A percentile compares a stretch with the other conserved stretches of the same genome.
phyloP scores from a whole-genome alignment of 2,888 invertebrate species.

The Diarsia rubi region DNA sequence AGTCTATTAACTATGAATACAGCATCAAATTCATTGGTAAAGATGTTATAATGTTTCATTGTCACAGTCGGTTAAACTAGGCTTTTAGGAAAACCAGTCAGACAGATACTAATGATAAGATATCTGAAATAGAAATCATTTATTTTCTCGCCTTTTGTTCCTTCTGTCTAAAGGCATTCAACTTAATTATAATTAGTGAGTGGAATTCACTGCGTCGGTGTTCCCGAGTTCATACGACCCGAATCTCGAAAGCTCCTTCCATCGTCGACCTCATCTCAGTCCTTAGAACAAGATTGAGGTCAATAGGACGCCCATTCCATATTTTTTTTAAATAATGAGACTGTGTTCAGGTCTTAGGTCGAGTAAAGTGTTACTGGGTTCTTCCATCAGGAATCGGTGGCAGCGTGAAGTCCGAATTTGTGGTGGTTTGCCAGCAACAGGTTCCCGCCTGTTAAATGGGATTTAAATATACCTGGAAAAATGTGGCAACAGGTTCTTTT shows the following conservation, averaged over 20 bases:
- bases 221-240: no score
- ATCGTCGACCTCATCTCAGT: no score
- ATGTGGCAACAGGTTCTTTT: no score
- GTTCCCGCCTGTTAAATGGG: background rate
- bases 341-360: background rate
- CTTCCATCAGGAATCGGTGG: background rate
- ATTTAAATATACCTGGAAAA: no score
- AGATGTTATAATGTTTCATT: background rate
- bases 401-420: background rate
- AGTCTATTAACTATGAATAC: background rate
- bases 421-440: background rate
- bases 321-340: background rate
- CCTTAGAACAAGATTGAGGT: no score
- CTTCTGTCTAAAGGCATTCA: background rate
- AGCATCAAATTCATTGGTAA: background rate
- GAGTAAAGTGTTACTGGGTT: background rate
- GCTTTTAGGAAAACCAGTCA: background rate
- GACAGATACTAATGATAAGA: constrained; percentile 7
- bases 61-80: background rate
- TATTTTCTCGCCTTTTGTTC: background rate
- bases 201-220: no score
- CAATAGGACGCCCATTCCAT: no score
- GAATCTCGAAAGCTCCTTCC: no score
- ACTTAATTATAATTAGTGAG: background rate
- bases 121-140: background rate